These are phyloP conservation scores for Agelaius phoeniceus DNA, from an alignment of 2,113 vertebrate genomes.

Conservation along the genomic window DNA sequence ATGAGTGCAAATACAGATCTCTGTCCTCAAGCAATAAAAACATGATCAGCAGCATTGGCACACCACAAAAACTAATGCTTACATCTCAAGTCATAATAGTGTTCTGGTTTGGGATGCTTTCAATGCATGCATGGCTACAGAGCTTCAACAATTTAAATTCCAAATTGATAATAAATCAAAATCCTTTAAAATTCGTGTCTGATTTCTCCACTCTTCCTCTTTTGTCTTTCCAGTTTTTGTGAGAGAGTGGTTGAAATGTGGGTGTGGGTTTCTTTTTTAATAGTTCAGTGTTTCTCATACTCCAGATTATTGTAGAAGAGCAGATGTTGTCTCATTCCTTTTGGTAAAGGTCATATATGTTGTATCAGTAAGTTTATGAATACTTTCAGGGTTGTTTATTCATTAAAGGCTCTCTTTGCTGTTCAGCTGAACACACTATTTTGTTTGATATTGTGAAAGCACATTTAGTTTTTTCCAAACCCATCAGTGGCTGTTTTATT, in stretches of 20 bases:
- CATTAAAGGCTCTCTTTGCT: not conserved
- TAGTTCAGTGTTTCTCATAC: not conserved
- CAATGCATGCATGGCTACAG: not conserved
- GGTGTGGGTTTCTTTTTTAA: slow-evolving; percentile 6
- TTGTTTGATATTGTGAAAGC: not conserved
- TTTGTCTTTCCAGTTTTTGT: not conserved
- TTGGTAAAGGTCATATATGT: slow-evolving; percentile 52
- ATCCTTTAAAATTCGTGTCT: not conserved
- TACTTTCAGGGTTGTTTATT: slow-evolving; percentile 47
- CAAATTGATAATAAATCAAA: not conserved
- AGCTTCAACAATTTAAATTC: not conserved
- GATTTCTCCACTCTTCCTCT: not conserved
- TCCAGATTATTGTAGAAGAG: slow-evolving; percentile 12
- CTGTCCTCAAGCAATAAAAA: not conserved
- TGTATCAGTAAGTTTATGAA: slow-evolving; percentile 54
- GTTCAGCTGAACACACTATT: not conserved
- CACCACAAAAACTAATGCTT: not conserved
- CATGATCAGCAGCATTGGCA: not conserved
- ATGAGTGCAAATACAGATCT: not conserved
- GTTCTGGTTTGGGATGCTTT: not conserved
- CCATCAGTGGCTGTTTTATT: not conserved
- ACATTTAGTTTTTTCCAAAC: not conserved
- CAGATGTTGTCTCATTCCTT: slow-evolving; percentile 62
- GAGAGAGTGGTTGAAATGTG: not conserved
- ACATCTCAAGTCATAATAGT: fast-evolving